phyloP scores from a whole-genome alignment of 2,797 vertebrate genomes.

The Sorex maritimensis region DNA sequence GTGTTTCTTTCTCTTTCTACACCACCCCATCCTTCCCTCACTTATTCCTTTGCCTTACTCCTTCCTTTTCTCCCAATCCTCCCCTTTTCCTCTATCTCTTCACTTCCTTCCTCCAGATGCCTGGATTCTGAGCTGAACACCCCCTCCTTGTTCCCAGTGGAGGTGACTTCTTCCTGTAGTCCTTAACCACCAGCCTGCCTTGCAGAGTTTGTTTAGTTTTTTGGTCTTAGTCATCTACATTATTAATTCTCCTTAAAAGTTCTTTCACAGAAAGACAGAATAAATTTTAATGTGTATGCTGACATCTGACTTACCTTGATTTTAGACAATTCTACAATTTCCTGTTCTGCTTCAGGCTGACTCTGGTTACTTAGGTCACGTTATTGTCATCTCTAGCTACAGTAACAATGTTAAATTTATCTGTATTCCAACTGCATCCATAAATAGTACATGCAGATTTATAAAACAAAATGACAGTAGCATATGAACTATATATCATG shows the following conservation, averaged over 20 bases:
- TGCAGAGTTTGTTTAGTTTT: neutral
- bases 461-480: neutral
- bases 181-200: neutral
- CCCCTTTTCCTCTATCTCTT: neutral
- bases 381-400: neutral
- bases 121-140: too few species aligned
- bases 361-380: neutral
- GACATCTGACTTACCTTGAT: neutral
- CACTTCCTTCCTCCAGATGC: neutral
- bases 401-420: neutral
- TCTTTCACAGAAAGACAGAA: neutral
- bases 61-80: neutral
- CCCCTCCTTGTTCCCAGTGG: too few species aligned
- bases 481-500: too few species aligned
- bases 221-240: neutral
- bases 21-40: neutral
- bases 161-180: neutral
- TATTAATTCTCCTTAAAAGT: neutral
- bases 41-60: neutral
- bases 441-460: neutral
- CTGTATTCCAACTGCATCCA: neutral
- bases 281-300: neutral
- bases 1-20: neutral
- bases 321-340: neutral
- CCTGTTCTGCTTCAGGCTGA: neutral